phyloP scores from a whole-genome alignment of 2,797 vertebrate genomes.

The Pseudochromis fuscus region DNA sequence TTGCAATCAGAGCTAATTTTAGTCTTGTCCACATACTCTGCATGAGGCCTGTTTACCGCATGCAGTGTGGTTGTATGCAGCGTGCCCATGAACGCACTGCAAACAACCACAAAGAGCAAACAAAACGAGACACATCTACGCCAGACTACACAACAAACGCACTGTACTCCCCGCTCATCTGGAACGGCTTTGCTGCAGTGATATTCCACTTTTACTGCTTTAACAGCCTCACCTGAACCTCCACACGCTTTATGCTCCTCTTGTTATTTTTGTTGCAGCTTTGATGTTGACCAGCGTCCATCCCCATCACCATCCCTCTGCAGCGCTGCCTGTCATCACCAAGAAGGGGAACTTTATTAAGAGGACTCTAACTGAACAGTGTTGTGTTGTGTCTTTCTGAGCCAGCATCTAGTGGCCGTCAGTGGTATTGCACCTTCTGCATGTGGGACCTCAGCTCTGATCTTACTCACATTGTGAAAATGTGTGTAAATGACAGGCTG shows the following conservation, averaged over 20 bases:
- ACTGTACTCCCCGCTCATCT: constrained; percentile 51
- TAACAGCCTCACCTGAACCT: constrained; percentile 34
- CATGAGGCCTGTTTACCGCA: constrained; percentile 67
- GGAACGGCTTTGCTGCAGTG: constrained; percentile 27
- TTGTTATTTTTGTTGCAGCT: constrained; percentile 1
- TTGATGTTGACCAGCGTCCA: constrained; percentile 12
- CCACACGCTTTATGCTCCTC: background rate
- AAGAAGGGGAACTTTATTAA: too few relatives aligned
- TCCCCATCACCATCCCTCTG: background rate
- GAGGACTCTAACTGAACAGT: too few relatives aligned
- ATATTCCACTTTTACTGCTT: constrained; percentile 33
- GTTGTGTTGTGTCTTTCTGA: too few relatives aligned
- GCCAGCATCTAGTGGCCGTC: too few relatives aligned
- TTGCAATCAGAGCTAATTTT: constrained; percentile 65
- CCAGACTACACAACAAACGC: constrained; percentile 59
- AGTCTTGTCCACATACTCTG: constrained; percentile 57
- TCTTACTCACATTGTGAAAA: constrained; percentile 14
- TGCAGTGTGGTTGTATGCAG: constrained; percentile 59
- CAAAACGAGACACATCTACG: constrained; percentile 62
- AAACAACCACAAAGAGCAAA: constrained; percentile 72
- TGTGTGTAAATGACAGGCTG: constrained; percentile 18
- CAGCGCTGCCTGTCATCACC: background rate
- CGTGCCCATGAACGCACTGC: constrained; percentile 59
- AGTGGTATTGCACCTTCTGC: too few relatives aligned
- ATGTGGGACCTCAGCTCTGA: constrained; percentile 25